Evolutionary conservation across 2,797 vertebrate genomes (phyloP).

Genomic region (Ataeniobius toweri): DNA sequence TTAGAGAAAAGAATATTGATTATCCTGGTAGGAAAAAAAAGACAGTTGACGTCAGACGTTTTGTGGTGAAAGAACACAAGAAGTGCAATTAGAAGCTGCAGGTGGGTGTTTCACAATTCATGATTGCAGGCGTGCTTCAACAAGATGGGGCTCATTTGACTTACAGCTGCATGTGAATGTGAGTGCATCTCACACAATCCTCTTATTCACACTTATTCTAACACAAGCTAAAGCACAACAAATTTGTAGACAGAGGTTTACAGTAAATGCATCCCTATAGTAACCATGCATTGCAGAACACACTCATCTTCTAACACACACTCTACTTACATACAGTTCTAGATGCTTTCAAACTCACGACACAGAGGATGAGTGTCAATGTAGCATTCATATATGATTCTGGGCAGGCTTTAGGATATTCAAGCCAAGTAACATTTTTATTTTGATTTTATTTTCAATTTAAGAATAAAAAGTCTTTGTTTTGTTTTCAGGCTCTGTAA

Average conservation of each 20-base stretch:
- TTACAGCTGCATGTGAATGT: conserved; percentile 28
- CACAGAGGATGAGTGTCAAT: neutral
- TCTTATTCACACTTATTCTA: neutral
- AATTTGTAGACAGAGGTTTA: neutral
- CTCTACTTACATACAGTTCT: neutral
- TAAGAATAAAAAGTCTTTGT: neutral
- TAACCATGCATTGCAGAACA: neutral
- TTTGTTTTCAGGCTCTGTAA: neutral
- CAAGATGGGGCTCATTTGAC: neutral
- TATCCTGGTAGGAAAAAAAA: conserved; percentile 41
- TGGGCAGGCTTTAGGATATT: neutral
- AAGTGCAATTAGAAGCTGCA: conserved; percentile 61
- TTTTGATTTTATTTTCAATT: no score
- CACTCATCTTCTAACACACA: neutral
- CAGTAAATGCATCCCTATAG: neutral
- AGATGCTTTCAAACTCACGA: neutral
- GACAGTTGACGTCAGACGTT: conserved; percentile 58
- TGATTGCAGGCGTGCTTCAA: conserved; percentile 42
- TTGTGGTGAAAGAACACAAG: conserved; percentile 52
- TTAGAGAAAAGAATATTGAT: conserved; percentile 39
- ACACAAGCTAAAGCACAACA: neutral
- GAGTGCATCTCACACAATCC: neutral
- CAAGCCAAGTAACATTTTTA: no score
- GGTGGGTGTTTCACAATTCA: conserved; percentile 45
- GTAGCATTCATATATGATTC: neutral